Conservation (phyloP, 37 sponge, comb jelly and placozoan species). For the Amphimedon queenslandica region DNA sequence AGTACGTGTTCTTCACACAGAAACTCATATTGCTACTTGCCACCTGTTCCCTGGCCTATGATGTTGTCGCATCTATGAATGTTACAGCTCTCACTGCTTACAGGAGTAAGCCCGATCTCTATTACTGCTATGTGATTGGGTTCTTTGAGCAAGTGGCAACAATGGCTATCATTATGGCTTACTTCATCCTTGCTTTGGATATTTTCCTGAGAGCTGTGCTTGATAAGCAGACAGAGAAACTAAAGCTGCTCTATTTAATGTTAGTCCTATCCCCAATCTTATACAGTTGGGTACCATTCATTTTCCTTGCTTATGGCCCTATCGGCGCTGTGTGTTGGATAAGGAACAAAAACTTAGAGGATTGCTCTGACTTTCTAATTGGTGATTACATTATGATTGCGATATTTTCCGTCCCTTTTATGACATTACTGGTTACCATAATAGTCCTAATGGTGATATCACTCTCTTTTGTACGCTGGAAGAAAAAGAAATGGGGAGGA, state of each 20-base stretch:
- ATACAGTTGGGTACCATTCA: constrained; percentile 61
- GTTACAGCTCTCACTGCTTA: constrained; percentile 12
- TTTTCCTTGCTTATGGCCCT: constrained; percentile 37
- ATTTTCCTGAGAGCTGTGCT: constrained; percentile 25
- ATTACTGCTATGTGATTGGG: constrained; percentile 16
- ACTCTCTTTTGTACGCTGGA: background rate
- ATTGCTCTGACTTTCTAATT: constrained; percentile 3
- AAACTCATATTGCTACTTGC: constrained; percentile 69
- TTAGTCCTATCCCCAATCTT: constrained; percentile 33
- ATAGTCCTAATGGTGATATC: constrained; percentile 5
- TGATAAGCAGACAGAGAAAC: background rate
- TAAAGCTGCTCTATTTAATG: constrained; percentile 25
- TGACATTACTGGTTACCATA: constrained; percentile 21
- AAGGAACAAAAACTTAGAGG: background rate
- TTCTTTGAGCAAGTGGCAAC: constrained; percentile 32
- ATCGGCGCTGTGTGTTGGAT: constrained; percentile 77
- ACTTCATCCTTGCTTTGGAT: constrained; percentile 32
- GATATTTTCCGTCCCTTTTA: constrained; percentile 50
- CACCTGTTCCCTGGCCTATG: constrained; percentile 38
- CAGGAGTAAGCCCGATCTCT: background rate
- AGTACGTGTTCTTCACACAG: constrained; percentile 73
- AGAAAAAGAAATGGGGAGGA: background rate
- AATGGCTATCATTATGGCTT: constrained; percentile 18
- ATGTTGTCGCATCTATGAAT: constrained; percentile 17
- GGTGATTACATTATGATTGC: constrained; percentile 28